Conservation (phyloP, 2,113 vertebrate species). For the Pardalotus punctatus region DNA sequence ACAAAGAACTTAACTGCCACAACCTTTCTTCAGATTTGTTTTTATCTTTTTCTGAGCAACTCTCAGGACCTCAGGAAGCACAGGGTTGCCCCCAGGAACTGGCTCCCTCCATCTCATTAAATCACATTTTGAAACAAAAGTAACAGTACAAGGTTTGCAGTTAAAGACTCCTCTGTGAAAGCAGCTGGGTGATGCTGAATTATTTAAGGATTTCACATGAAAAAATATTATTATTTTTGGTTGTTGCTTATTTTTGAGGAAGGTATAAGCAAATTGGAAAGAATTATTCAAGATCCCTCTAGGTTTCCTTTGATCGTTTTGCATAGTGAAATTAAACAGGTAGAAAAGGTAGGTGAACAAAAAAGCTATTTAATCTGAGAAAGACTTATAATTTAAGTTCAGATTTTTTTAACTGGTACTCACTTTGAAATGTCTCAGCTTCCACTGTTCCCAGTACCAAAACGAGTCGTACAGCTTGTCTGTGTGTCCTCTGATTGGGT, state of each 20-base stretch:
- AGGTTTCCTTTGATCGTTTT: not conserved
- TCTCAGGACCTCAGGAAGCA: not conserved
- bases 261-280: not conserved
- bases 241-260: not conserved
- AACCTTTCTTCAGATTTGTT: not conserved
- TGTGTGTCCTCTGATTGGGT: not conserved
- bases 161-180: not conserved
- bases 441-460: not conserved
- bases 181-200: not conserved
- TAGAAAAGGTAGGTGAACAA: not conserved
- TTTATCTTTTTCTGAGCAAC: not conserved
- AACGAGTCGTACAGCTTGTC: not conserved
- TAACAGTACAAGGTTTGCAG: not conserved
- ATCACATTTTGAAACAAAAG: not conserved
- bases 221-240: not conserved
- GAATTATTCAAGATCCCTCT: not conserved
- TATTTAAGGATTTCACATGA: not conserved
- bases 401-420: not conserved
- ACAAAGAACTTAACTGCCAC: not conserved
- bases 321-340: not conserved
- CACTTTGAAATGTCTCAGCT: not conserved
- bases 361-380: not conserved
- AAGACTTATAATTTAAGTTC: not conserved
- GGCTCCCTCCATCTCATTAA: not conserved
- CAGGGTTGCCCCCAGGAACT: not conserved